Evolutionary conservation across 2,888 invertebrate genomes (phyloP).

Genomic region (Caenorhabditis panamensis): DNA sequence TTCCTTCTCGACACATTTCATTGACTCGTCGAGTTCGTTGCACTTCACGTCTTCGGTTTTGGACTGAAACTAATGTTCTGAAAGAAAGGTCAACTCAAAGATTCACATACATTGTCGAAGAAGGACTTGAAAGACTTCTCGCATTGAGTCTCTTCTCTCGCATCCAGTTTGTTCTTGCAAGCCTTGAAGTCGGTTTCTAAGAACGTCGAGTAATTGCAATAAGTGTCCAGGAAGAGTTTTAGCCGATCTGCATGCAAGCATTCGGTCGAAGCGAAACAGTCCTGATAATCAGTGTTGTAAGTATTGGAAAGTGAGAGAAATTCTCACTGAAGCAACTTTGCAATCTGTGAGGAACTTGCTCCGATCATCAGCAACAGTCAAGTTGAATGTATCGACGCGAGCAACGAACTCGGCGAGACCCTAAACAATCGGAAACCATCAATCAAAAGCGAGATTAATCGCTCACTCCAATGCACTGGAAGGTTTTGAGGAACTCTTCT

Average conservation of each 20-base stretch:
- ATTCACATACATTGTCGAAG: slow-evolving; percentile 50
- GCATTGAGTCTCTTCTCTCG: slow-evolving; percentile 30
- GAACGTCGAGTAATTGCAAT: slow-evolving; percentile 50
- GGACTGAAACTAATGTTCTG: slow-evolving; percentile 8
- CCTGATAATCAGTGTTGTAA: too few species aligned
- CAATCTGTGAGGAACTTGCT: slow-evolving; percentile 32
- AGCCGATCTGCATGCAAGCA: slow-evolving; percentile 50
- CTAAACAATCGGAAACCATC: slow-evolving; percentile 7
- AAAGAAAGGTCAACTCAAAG: too few species aligned
- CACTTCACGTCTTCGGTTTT: slow-evolving; percentile 38
- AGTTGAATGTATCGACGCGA: slow-evolving; percentile 25
- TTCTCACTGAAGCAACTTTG: slow-evolving; percentile 35
- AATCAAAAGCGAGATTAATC: not conserved
- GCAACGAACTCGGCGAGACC: slow-evolving; percentile 40
- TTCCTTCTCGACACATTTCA: slow-evolving; percentile 41
- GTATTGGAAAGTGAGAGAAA: too few species aligned
- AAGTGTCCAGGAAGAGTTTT: slow-evolving; percentile 38
- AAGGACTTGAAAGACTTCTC: slow-evolving; percentile 48
- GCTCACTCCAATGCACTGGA: slow-evolving; percentile 46
- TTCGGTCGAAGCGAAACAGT: slow-evolving; percentile 23
- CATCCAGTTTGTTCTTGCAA: slow-evolving; percentile 41
- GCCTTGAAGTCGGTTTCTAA: slow-evolving; percentile 49
- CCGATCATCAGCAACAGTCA: slow-evolving; percentile 26
- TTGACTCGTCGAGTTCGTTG: slow-evolving; percentile 20
- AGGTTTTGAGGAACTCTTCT: slow-evolving; percentile 43